Conservation (phyloP, 2,113 vertebrate species). For the Dipodomys stephensi region DNA sequence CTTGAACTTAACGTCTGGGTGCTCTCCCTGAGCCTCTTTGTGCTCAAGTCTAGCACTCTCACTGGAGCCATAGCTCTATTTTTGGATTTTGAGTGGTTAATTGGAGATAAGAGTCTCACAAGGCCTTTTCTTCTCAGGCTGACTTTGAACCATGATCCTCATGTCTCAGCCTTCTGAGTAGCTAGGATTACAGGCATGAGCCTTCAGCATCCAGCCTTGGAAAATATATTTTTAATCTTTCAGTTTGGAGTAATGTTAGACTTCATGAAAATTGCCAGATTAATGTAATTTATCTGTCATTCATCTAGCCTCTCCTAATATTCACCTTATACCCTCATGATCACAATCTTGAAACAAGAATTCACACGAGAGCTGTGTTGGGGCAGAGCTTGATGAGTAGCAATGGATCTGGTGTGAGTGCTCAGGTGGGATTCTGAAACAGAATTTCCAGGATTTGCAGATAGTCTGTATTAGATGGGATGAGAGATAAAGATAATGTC, state of each 20-base stretch:
- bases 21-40: too few species aligned
- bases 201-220: too few species aligned
- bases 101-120: too few species aligned
- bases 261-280: not conserved
- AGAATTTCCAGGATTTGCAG: not conserved
- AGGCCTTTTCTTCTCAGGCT: too few species aligned
- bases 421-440: not conserved
- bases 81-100: too few species aligned
- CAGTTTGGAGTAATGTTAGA: conserved; percentile 14
- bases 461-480: not conserved
- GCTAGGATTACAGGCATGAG: too few species aligned
- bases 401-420: not conserved
- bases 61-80: too few species aligned
- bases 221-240: not conserved
- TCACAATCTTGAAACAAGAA: not conserved
- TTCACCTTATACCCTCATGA: not conserved
- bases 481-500: not conserved
- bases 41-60: too few species aligned
- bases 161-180: too few species aligned
- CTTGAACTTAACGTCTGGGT: too few species aligned
- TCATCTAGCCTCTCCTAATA: not conserved
- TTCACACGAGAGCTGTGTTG: not conserved
- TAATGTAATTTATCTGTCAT: not conserved
- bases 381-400: not conserved
- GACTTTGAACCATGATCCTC: too few species aligned